Evolutionary conservation across 1,140 invertebrate genomes (phyloP).

Genomic region (Belonocnema kinseyi): DNA sequence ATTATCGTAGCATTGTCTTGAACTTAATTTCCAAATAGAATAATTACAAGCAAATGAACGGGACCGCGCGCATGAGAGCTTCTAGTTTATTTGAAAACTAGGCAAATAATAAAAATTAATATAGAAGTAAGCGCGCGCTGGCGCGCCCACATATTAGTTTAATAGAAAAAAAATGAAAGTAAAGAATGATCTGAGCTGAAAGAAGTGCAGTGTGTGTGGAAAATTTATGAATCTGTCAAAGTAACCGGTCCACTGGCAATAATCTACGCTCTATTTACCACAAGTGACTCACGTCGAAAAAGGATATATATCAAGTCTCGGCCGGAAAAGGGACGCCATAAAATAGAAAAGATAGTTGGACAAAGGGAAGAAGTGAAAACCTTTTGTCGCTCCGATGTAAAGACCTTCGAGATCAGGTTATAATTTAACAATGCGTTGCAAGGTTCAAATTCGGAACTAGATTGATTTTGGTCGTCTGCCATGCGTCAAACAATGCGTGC

Average conservation of each 20-base stretch:
- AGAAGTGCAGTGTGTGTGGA: background rate
- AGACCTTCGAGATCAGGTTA: background rate
- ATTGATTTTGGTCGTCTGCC: background rate
- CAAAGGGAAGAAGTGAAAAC: slow-evolving; percentile 47
- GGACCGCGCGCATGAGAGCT: too few relatives aligned
- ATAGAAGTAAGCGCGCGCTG: too few relatives aligned
- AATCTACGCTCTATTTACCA: slow-evolving; percentile 52
- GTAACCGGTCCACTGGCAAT: slow-evolving; percentile 35
- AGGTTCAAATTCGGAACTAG: slow-evolving; percentile 35
- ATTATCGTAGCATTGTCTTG: too few relatives aligned
- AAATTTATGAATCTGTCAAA: slow-evolving; percentile 30
- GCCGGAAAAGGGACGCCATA: slow-evolving; percentile 45
- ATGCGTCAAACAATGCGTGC: slow-evolving; percentile 55
- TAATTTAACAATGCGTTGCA: background rate
- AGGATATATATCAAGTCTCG: slow-evolving; percentile 41
- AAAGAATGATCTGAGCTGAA: slow-evolving; percentile 13
- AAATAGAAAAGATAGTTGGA: slow-evolving; percentile 38
- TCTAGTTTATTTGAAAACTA: too few relatives aligned
- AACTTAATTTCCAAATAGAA: too few relatives aligned
- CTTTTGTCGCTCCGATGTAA: slow-evolving; percentile 35
- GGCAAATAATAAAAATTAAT: too few relatives aligned
- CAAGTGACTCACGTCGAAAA: slow-evolving; percentile 41
- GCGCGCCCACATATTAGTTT: too few relatives aligned
- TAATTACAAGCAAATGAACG: too few relatives aligned
- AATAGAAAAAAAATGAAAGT: slow-evolving; percentile 27